phyloP scores from a whole-genome alignment of 1,140 invertebrate species.

The Agrilus planipennis region DNA sequence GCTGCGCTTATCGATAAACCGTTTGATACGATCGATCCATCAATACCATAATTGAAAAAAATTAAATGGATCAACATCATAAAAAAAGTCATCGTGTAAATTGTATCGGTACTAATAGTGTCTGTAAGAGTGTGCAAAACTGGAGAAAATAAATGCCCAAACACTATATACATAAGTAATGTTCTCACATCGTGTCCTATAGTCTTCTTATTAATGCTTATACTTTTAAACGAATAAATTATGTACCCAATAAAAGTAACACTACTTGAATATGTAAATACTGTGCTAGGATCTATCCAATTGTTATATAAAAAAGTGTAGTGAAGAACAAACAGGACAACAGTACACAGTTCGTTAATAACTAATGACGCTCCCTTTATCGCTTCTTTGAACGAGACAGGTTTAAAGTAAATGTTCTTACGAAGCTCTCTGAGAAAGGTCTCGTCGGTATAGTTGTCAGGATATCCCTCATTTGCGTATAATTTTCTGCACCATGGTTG shows the following conservation, averaged over 20 bases:
- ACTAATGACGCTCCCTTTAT: constrained; percentile 60
- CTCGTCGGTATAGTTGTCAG: constrained; percentile 84
- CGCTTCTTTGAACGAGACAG: constrained; percentile 54
- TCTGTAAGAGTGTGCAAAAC: constrained; percentile 90
- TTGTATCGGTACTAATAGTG: constrained; percentile 92
- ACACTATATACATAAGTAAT: constrained; percentile 63
- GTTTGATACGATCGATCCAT: constrained; percentile 67
- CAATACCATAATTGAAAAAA: constrained; percentile 84
- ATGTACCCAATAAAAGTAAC: constrained; percentile 44
- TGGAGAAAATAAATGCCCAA: constrained; percentile 78
- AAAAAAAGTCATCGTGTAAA: constrained; percentile 80
- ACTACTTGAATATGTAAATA: constrained; percentile 43
- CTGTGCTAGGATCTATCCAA: constrained; percentile 45
- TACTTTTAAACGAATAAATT: constrained; percentile 36
- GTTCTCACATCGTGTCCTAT: constrained; percentile 38
- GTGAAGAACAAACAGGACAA: constrained; percentile 61
- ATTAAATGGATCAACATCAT: constrained; percentile 81
- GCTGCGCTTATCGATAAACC: constrained; percentile 81
- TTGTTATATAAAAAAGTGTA: constrained; percentile 63
- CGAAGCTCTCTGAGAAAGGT: constrained; percentile 73
- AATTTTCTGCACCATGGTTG: constrained; percentile 76
- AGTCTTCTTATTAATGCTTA: constrained; percentile 8
- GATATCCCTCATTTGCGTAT: constrained; percentile 73
- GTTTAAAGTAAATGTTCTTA: constrained; percentile 69
- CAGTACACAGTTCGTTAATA: constrained; percentile 61